Base-by-base conservation (phyloP, 1,140 invertebrate genomes). In the Sycobia sp. region DNA sequence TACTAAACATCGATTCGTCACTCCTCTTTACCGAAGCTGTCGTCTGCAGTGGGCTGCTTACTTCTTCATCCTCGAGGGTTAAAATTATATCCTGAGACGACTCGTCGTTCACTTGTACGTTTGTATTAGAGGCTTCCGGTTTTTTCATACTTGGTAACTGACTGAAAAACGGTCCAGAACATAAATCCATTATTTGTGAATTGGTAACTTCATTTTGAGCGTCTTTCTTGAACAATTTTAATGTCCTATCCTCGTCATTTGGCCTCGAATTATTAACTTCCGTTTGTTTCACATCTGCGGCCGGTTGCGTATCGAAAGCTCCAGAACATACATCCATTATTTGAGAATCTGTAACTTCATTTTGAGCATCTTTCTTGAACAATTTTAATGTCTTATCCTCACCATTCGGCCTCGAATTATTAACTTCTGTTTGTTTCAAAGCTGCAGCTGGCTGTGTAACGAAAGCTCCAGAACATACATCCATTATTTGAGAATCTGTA, bases 291-390 rank as follows among this genome's bases (percentile, higher is more conserved):
- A n/a, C n/a, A n/a, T n/a, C n/a, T n/a, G n/a, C 36, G 10, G 44
- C 10, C 5, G 27, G 0, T 60, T 75, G 65, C 9, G 69, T 62
- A 4, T 7, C n/a, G 38, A 74, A 77, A 53, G 51, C 59, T 32
- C 71, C 77, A 0, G 76, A 73, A 51, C 72, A 76, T 7, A 78
- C 50, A 18, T 65, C 69, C 13, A 74, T 39, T 23, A 79, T 51
- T 51, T 77, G 76, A 0, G 71, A 71, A 2, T 57, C 62, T 4
- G 46, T 64, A 0, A 64, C 38, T n/a, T 20, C 62, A n/a, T 41
- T 55, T 29, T 47, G 14, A n/a, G n/a, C n/a, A n/a, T n/a, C n/a
- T n/a, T n/a, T n/a, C n/a, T n/a, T n/a, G n/a, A n/a, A n/a, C n/a
- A n/a, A n/a, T n/a, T n/a, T n/a, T n/a, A n/a, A n/a, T n/a, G n/a